These are phyloP conservation scores for Pristionchus japonicus DNA, from an alignment of 2,888 invertebrate genomes.

Conservation along the genomic window DNA sequence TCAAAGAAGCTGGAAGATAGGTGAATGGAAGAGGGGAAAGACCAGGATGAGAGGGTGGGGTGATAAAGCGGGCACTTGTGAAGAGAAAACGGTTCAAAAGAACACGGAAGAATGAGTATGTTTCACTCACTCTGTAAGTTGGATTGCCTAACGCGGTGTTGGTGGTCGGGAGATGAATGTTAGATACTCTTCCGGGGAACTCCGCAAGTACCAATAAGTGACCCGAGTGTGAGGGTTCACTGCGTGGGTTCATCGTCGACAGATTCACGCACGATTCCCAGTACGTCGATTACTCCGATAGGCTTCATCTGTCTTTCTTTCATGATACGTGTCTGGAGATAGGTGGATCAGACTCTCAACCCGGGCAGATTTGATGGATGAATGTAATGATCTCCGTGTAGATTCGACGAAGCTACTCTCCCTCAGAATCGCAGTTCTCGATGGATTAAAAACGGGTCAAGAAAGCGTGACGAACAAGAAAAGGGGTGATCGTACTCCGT, in stretches of 20 bases:
- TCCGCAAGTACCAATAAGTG: too few relatives aligned
- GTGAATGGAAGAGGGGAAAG: not conserved
- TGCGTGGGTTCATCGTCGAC: not conserved
- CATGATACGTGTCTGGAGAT: not conserved
- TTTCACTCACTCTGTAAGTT: too few relatives aligned
- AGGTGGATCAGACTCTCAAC: not conserved
- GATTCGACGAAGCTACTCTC: not conserved
- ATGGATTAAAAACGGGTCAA: not conserved
- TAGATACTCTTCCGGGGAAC: too few relatives aligned
- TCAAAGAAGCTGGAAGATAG: not conserved
- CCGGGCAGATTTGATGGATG: constrained; percentile 11
- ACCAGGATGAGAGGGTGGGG: not conserved
- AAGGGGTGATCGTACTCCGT: not conserved
- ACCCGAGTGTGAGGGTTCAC: too few relatives aligned
- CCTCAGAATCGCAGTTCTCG: not conserved
- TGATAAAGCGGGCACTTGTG: too few relatives aligned
- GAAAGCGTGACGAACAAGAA: not conserved
- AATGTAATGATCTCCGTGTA: constrained; percentile 18
- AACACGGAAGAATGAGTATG: too few relatives aligned
- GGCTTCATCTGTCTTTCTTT: not conserved
- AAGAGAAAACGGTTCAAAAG: too few relatives aligned
- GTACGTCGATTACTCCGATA: not conserved
- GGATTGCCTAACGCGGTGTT: too few relatives aligned
- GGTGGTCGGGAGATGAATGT: too few relatives aligned
- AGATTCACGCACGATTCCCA: not conserved